Base-by-base conservation (phyloP, 2,113 vertebrate species). In the Scalopus aquaticus region DNA sequence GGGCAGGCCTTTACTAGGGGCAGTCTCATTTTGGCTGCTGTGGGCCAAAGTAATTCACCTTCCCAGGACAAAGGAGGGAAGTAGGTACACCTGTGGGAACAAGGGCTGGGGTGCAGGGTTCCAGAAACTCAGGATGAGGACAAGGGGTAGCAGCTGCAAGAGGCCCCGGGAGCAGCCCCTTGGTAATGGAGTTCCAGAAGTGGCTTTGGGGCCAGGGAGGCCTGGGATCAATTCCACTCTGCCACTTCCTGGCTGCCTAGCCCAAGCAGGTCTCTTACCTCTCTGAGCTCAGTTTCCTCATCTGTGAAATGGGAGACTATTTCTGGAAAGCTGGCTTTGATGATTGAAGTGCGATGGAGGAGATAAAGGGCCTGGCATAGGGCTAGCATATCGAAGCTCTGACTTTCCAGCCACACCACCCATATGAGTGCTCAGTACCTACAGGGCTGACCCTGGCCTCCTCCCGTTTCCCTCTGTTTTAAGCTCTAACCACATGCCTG, bases 321-420 rank as follows among this genome's bases (percentile, higher is more conserved):
- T 42, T 69, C 81, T 87, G 58, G 78, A 72, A 74, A 69, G 22
- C 4, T 11, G 7, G 2, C 49, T 32, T 37, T 42, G 5, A 37
- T 2, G 11, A 37, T 3, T 51, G 44, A 2, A n/a, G n/a, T 17
- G 51, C 58, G 74, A 51, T 1, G 26, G 39, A 84, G 28, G 51
- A 65, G 74, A 51, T 1, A 22, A 46, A 84, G 28, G 58, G 22
- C 26, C 3, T 7, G 39, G 60, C 0, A 0, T 5, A 11, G 72
- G 46, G 56, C 60, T 4, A 24, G 76, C 10, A 0, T 0, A 42
- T 19, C 0, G 1, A 32, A 28, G 87, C 26, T 46, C 73, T 28
- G 67, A 13, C 42, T 3, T 2, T 32, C 17, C 2, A 9, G 9
- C 35, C 0, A 2, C 9, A 3, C 9, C 0, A 30, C 42, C 51